These are phyloP conservation scores for Amblyraja radiata DNA, from an alignment of 2,797 vertebrate species.

Conservation along the genomic window DNA sequence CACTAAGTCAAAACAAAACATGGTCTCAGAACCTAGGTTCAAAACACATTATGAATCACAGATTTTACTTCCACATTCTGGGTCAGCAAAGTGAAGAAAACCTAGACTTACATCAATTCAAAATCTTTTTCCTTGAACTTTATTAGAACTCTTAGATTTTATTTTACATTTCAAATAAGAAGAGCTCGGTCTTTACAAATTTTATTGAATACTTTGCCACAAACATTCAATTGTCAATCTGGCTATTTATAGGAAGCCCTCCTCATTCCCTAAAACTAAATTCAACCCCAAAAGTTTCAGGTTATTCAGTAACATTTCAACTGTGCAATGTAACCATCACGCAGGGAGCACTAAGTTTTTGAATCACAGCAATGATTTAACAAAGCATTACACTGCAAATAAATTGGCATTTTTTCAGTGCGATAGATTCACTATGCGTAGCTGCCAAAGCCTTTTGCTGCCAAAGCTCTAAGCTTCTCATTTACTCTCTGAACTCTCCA, in stretches of 20 bases:
- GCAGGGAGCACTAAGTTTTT: background rate
- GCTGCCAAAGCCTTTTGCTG: too few relatives aligned
- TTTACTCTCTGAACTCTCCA: too few relatives aligned
- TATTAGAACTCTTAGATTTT: background rate
- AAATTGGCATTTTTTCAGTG: too few relatives aligned
- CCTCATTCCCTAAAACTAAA: background rate
- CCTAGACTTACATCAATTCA: background rate
- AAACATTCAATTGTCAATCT: background rate
- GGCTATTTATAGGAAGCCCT: background rate
- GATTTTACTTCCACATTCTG: background rate
- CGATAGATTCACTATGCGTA: too few relatives aligned
- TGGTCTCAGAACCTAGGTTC: background rate
- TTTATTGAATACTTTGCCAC: background rate
- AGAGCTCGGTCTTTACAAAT: background rate
- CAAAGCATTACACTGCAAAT: background rate
- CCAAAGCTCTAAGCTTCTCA: too few relatives aligned
- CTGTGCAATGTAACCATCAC: background rate
- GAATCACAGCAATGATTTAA: background rate
- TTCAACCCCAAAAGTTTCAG: background rate
- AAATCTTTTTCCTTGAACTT: background rate
- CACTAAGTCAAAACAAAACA: background rate
- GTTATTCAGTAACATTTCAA: too few relatives aligned
- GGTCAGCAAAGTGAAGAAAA: background rate
- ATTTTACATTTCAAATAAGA: background rate
- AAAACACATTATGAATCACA: background rate